These are phyloP conservation scores for Disparrhopalites patrizii DNA, from an alignment of 2,888 invertebrate genomes.

Conservation along the genomic window DNA sequence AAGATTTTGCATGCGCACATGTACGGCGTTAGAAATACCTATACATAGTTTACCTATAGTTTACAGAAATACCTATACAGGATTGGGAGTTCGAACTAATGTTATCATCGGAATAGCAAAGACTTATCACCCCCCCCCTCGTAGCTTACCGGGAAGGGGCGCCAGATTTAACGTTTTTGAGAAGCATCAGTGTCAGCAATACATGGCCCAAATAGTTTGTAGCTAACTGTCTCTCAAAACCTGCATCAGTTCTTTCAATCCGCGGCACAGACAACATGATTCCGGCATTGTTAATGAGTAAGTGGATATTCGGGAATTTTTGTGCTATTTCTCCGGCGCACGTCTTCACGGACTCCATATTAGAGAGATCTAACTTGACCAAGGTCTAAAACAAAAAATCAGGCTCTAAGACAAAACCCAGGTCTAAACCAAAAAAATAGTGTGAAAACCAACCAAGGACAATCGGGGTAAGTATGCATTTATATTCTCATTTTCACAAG, in stretches of 20 bases:
- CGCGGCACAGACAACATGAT: conserved; percentile 54
- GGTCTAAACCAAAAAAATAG: too few species aligned
- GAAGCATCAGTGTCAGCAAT: conserved; percentile 69
- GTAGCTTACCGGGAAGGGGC: conserved; percentile 65
- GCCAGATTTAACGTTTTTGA: conserved; percentile 63
- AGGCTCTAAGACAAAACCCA: too few species aligned
- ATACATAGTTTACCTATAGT: too few species aligned
- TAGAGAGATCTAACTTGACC: conserved; percentile 70
- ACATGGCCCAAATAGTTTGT: conserved; percentile 83
- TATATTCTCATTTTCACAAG: too few species aligned
- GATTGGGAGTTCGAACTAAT: too few species aligned
- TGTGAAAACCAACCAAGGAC: too few species aligned
- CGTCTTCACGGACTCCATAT: conserved; percentile 65
- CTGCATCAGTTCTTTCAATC: conserved; percentile 61
- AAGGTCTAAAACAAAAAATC: conserved; percentile 59
- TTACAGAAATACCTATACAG: too few species aligned
- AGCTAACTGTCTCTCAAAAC: conserved; percentile 75
- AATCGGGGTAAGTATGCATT: too few species aligned
- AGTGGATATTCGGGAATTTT: conserved; percentile 66
- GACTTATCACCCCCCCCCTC: too few species aligned
- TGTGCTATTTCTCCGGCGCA: conserved; percentile 66
- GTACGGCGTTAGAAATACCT: too few species aligned
- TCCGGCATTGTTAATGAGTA: conserved; percentile 77
- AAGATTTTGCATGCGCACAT: too few species aligned
- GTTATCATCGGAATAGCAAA: too few species aligned